Base-by-base conservation (phyloP, 2,113 vertebrate species). In the Crypturellus undulatus region DNA sequence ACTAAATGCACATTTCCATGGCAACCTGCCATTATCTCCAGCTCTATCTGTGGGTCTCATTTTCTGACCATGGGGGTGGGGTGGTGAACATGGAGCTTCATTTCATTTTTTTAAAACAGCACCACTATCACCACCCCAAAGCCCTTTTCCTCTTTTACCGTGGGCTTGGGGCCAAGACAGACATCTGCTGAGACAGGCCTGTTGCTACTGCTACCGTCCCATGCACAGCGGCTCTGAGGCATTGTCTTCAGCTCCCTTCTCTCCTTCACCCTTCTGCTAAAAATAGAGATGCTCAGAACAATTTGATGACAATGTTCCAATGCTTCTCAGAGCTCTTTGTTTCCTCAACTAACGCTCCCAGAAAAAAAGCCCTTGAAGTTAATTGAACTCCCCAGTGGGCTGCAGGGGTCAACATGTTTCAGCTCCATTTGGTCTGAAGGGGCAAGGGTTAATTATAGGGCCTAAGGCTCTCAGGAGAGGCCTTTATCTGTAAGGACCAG, bases 1-100 rank as follows among this genome's bases (percentile, higher is more conserved):
- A 95, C 97, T 96, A 98, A 97, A 97, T 97, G 97, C 97, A 97
- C 94, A 98, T 98, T 97, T 96, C 98, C 96, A 97, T 98, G 96
- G 98, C 97, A 98, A 98, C 97, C 96, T 98, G 97, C 97, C 96
- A 96, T 97, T 97, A 96, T 98, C 95, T 98, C 95, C 96, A 97
- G 96, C 96, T 92, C 94, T 97, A 96, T 97, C 96, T 97, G 93
- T 97, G 96, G 95, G 97, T 95, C 97, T 97, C 96, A 92, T 95
- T 96, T 97, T 96, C 96, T 97, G 96, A 95, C 96, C 95, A 95
- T 84, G 89, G 94, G 87, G 90, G 84, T 89, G 68, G 89, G 84
- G 87, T 93, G 71, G 79, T 92, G 87, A 94, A 94, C 95, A 95
- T 81, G 95, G 67, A 92, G 77, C 90, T 96, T 90, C 13, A 75